Percentiles rank a stretch among this genome's conserved stretches.
These are phyloP conservation scores for Lamellibrachia luymesi DNA, from an alignment of 1,140 invertebrate genomes.

Conservation along the genomic window DNA sequence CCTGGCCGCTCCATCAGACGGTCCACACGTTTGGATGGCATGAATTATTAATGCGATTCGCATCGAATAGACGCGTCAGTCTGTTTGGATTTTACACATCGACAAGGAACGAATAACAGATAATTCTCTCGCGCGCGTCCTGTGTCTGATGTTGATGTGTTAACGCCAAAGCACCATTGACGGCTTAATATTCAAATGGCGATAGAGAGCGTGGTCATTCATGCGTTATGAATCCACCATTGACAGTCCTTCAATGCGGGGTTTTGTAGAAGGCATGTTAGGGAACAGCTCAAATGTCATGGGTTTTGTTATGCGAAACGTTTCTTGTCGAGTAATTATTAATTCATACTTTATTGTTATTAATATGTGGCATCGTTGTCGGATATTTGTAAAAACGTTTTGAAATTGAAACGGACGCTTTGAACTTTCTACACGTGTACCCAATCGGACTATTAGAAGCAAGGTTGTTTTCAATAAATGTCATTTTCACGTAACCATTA, in stretches of 20 bases:
- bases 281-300: neutral
- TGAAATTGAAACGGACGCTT: neutral
- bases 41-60: neutral
- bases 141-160: neutral
- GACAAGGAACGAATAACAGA: neutral
- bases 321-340: neutral
- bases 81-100: neutral
- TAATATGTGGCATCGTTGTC: neutral
- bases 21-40: neutral
- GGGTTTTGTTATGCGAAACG: neutral
- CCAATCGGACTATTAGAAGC: no score
- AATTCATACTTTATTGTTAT: neutral
- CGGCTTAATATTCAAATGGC: neutral
- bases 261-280: neutral
- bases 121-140: neutral
- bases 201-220: neutral
- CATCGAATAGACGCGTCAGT: neutral
- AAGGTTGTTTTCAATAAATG: no score
- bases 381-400: neutral
- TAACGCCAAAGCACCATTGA: neutral
- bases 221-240: neutral
- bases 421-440: neutral
- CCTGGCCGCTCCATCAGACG: neutral
- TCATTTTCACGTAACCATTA: no score
- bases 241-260: neutral